Conservation (phyloP, 1,140 invertebrate species). For the Rhyacophila brunnea region DNA sequence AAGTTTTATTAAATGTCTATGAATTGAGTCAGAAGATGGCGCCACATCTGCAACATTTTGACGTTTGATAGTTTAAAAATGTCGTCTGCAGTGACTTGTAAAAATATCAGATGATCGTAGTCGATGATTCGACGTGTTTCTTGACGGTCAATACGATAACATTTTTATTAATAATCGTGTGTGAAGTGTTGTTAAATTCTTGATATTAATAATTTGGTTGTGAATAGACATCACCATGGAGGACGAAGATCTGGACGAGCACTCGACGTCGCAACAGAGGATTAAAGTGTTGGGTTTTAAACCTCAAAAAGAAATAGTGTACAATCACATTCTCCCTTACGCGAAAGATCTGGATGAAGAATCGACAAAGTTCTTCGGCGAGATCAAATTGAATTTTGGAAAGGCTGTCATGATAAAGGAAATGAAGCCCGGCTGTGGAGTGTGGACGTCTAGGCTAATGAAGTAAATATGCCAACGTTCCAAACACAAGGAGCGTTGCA, state of each 20-base stretch:
- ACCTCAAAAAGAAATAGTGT: constrained; percentile 64
- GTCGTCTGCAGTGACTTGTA: constrained; percentile 25
- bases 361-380: constrained; percentile 56
- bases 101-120: constrained; percentile 22
- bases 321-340: constrained; percentile 69
- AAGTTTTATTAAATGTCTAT: too few relatives aligned
- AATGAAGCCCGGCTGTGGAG: constrained; percentile 63
- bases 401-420: constrained; percentile 66
- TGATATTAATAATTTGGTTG: background rate
- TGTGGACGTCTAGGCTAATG: constrained; percentile 63
- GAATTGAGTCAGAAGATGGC: constrained; percentile 3
- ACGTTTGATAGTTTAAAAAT: constrained; percentile 29
- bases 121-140: constrained; percentile 14
- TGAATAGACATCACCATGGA: constrained; percentile 14
- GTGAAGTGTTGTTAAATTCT: constrained; percentile 5
- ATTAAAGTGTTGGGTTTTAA: constrained; percentile 28
- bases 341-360: constrained; percentile 64
- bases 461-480: constrained; percentile 50
- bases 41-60: constrained; percentile 11
- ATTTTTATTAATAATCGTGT: background rate
- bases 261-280: constrained; percentile 12
- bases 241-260: constrained; percentile 14
- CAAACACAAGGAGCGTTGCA: too few relatives aligned
- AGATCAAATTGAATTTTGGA: constrained; percentile 70
- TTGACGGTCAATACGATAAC: background rate